Conservation (phyloP, 2,888 invertebrate species). For the Drosophila rubida region DNA sequence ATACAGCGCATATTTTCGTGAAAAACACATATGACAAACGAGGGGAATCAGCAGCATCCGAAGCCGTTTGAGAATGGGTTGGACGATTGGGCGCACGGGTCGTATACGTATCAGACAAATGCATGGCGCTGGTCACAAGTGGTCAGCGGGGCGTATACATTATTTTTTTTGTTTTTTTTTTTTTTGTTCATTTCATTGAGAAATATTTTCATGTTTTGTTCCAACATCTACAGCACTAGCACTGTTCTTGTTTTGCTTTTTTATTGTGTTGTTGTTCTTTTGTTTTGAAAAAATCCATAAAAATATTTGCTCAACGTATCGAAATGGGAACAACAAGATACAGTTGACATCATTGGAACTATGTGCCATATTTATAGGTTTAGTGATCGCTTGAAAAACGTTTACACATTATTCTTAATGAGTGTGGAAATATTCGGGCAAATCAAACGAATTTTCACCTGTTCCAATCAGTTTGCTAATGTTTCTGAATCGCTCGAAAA, state of each 20-base stretch:
- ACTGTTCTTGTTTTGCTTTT: constrained; percentile 1
- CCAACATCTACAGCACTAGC: background rate
- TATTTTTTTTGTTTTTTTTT: constrained; percentile 31
- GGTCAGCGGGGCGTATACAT: constrained; percentile 3
- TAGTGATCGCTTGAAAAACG: constrained; percentile 45
- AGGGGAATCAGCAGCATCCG: constrained; percentile 31
- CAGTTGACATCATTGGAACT: constrained; percentile 25
- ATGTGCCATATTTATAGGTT: constrained; percentile 44
- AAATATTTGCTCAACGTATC: constrained; percentile 38
- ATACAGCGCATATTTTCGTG: constrained; percentile 69
- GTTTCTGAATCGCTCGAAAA: background rate
- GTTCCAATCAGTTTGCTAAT: constrained; percentile 40
- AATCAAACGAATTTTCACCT: constrained; percentile 42
- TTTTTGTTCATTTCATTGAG: constrained; percentile 65
- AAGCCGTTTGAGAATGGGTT: constrained; percentile 19
- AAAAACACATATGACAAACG: constrained; percentile 62
- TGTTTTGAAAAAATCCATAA: constrained; percentile 59
- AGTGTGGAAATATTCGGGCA: constrained; percentile 1
- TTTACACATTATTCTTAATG: constrained; percentile 16
- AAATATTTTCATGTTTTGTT: constrained; percentile 48
- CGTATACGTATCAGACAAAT: constrained; percentile 7
- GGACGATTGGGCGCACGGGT: background rate
- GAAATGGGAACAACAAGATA: constrained; percentile 22
- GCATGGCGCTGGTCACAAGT: constrained; percentile 10
- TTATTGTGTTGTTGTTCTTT: constrained; percentile 26